Evolutionary conservation across 2,888 invertebrate species (phyloP).

Genomic region (Eristalinus aeneus): DNA sequence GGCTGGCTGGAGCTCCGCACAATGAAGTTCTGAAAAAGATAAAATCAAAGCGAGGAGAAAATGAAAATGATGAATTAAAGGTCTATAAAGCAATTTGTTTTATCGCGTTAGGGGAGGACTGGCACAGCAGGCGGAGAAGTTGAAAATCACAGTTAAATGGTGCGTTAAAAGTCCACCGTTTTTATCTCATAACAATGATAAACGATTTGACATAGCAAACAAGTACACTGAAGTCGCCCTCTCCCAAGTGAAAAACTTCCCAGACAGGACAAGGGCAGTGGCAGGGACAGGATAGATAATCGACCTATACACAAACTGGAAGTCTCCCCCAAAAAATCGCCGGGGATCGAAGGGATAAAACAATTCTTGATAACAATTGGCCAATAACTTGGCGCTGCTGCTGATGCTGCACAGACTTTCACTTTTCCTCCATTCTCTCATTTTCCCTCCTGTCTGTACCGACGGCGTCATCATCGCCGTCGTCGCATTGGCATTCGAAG

Average conservation of each 20-base stretch:
- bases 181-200: constrained; percentile 77
- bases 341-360: constrained; percentile 54
- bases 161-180: constrained; percentile 78
- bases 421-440: constrained; percentile 25
- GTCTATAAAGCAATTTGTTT: constrained; percentile 45
- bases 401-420: constrained; percentile 28
- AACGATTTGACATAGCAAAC: constrained; percentile 71
- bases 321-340: background rate
- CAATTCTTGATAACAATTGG: constrained; percentile 68
- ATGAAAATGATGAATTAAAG: constrained; percentile 36
- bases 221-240: background rate
- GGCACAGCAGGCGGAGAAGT: constrained; percentile 6
- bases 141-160: constrained; percentile 74
- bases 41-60: background rate
- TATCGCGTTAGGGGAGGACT: constrained; percentile 15
- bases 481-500: constrained; percentile 1
- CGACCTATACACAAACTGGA: constrained; percentile 42
- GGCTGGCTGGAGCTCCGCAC: constrained; percentile 96
- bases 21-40: constrained; percentile 89
- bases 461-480: background rate
- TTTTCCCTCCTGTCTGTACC: too few relatives aligned
- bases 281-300: constrained; percentile 40
- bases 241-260: constrained; percentile 51
- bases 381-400: constrained; percentile 18
- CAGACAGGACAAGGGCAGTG: constrained; percentile 48